Percentiles rank a stretch among this genome's conserved stretches.
Conservation (phyloP, 2,797 vertebrate species). For the Pseudocheirus occidentalis region DNA sequence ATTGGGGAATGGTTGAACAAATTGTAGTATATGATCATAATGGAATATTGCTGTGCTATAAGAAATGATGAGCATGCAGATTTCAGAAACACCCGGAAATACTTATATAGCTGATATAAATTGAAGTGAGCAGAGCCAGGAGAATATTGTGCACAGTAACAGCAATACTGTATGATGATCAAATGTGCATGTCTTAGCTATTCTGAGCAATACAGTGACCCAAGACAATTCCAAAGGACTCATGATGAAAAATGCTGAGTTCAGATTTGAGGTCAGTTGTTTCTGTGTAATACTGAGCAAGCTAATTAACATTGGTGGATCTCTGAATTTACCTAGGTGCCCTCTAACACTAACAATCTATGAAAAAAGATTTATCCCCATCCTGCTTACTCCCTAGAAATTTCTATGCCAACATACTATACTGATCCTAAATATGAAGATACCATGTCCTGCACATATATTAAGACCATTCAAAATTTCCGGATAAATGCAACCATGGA, state of each 20-base stretch:
- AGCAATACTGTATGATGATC: too few relatives aligned
- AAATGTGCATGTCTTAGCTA: too few relatives aligned
- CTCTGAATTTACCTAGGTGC: neutral
- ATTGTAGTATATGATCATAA: too few relatives aligned
- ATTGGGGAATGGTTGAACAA: too few relatives aligned
- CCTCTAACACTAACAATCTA: neutral
- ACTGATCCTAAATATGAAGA: neutral
- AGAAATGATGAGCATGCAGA: too few relatives aligned
- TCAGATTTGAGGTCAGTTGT: neutral
- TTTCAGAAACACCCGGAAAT: too few relatives aligned
- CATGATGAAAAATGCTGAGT: neutral
- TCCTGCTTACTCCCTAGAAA: neutral
- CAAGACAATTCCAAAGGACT: too few relatives aligned
- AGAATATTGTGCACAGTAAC: too few relatives aligned
- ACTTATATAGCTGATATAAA: too few relatives aligned
- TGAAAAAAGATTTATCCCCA: neutral
- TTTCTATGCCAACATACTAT: neutral
- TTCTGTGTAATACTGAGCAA: neutral
- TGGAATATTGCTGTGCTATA: too few relatives aligned
- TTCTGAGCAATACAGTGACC: too few relatives aligned
- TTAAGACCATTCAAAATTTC: neutral
- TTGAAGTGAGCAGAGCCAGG: too few relatives aligned
- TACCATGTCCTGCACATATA: neutral
- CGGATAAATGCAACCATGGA: neutral
- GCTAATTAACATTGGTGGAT: neutral